phyloP scores from a whole-genome alignment of 2,888 invertebrate species.

The Andrena haemorrhoa region DNA sequence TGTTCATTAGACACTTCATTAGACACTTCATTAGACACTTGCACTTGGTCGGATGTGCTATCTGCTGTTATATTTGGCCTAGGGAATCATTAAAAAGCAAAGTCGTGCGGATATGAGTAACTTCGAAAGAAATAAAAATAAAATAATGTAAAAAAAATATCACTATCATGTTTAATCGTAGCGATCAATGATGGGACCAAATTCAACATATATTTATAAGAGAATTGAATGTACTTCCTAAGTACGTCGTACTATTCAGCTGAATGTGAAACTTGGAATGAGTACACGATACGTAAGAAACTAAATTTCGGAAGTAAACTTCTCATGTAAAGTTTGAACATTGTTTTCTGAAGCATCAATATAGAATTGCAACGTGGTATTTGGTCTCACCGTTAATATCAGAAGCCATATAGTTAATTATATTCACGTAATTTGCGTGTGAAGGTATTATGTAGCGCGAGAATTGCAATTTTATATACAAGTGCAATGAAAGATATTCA shows the following conservation, averaged over 20 bases:
- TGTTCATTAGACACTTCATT: slow-evolving; percentile 12
- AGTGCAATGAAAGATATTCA: neutral
- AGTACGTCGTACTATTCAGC: neutral
- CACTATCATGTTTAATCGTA: neutral
- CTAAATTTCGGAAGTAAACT: too few relatives aligned
- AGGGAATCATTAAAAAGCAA: slow-evolving; percentile 62
- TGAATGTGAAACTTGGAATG: neutral
- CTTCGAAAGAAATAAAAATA: slow-evolving; percentile 7
- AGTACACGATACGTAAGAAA: neutral
- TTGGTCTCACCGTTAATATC: neutral
- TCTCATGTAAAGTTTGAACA: too few relatives aligned
- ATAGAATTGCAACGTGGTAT: too few relatives aligned
- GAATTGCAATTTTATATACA: neutral
- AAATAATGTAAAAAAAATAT: slow-evolving; percentile 14
- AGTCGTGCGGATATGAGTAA: slow-evolving; percentile 61
- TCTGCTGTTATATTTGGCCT: slow-evolving; percentile 56
- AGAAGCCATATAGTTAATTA: slow-evolving; percentile 10
- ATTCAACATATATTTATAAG: neutral
- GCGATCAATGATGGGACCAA: neutral
- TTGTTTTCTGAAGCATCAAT: too few relatives aligned
- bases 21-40: slow-evolving; percentile 17
- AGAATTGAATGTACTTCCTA: too few relatives aligned
- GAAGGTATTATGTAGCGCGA: neutral
- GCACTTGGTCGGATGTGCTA: slow-evolving; percentile 34
- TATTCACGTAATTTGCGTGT: neutral